Conservation (phyloP, 2,113 vertebrate genomes). For the Salvelinus alpinus region DNA sequence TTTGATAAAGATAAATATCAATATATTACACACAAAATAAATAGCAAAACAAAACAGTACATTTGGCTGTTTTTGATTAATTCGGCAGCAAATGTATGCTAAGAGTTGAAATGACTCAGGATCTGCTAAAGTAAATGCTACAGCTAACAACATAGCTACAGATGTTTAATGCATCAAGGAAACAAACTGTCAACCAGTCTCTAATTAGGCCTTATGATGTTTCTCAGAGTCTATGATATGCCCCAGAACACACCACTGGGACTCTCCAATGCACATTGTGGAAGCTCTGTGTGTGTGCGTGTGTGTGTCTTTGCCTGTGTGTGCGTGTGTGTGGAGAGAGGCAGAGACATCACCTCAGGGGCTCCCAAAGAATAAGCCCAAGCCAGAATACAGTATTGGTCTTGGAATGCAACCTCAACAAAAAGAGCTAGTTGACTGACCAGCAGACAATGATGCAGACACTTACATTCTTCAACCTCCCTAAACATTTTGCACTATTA, state of each 20-base stretch:
- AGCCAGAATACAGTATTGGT: constrained; percentile 19
- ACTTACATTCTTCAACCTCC: background rate
- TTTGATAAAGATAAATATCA: no score
- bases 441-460: constrained; percentile 19
- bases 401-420: constrained; percentile 11
- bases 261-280: constrained; percentile 41
- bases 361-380: constrained; percentile 50
- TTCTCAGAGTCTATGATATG: constrained; percentile 69
- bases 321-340: constrained; percentile 18
- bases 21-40: background rate
- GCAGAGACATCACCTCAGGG: constrained; percentile 53
- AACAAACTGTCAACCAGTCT: constrained; percentile 62
- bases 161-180: constrained; percentile 44
- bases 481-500: background rate
- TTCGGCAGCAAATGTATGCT: background rate
- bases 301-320: background rate
- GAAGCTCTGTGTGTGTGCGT: background rate
- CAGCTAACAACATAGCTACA: constrained; percentile 13
- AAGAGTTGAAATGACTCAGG: background rate
- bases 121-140: background rate
- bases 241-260: constrained; percentile 63
- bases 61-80: background rate
- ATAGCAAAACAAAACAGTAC: background rate
- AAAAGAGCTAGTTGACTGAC: constrained; percentile 2
- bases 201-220: constrained; percentile 66